Percentiles rank a stretch among this genome's conserved stretches.
Conservation (phyloP, 2,113 vertebrate species). For the Corydoras sp. region DNA sequence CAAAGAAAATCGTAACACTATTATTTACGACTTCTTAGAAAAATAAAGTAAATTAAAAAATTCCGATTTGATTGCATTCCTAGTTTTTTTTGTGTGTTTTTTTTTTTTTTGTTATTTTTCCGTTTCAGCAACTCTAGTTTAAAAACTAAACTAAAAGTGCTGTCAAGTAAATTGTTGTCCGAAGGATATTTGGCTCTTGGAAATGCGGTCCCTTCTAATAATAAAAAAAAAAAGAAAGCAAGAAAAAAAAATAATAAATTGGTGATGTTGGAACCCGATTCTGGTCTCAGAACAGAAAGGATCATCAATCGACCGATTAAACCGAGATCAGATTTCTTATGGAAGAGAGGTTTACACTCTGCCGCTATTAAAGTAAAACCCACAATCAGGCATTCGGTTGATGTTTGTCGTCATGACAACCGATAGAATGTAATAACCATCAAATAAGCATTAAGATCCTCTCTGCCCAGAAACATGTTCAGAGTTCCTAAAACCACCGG, state of each 20-base stretch:
- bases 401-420: neutral
- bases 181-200: slow-evolving; percentile 57
- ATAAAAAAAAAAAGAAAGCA: slow-evolving; percentile 46
- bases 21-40: neutral
- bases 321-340: no score
- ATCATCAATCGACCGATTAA: no score
- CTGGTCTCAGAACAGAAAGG: neutral
- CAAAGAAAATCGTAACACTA: neutral
- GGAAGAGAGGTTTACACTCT: no score
- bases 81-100: neutral
- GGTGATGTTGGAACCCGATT: neutral
- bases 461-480: neutral
- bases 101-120: neutral
- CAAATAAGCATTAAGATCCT: neutral
- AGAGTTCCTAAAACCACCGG: neutral
- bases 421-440: no score
- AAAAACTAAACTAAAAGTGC: slow-evolving; percentile 59
- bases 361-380: no score
- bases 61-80: neutral
- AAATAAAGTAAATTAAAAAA: neutral
- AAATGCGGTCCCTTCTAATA: slow-evolving; percentile 32
- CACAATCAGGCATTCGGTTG: no score
- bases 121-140: slow-evolving; percentile 2
- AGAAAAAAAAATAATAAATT: slow-evolving; percentile 22
- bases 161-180: slow-evolving; percentile 67